phyloP scores from a whole-genome alignment of 2,113 vertebrate genomes.

The Felis chaus region DNA sequence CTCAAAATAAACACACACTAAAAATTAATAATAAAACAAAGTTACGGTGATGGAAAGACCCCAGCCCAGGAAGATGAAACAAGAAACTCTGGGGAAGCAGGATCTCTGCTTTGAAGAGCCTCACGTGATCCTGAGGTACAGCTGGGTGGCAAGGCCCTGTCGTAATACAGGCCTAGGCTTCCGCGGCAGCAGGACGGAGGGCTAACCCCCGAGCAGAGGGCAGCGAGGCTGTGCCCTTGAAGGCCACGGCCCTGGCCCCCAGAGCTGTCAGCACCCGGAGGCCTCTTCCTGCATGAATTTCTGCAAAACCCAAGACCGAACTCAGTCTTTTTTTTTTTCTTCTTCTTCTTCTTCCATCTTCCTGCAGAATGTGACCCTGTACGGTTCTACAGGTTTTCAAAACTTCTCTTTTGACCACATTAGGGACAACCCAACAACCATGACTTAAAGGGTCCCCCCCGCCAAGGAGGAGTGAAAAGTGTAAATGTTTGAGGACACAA shows the following conservation, averaged over 20 bases:
- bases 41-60: background rate
- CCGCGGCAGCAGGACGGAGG: no score
- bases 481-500: background rate
- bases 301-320: background rate
- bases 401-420: background rate
- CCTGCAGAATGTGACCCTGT: background rate
- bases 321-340: background rate
- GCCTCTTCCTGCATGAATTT: background rate
- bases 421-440: background rate
- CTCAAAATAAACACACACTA: no score
- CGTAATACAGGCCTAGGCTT: background rate
- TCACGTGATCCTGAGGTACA: background rate
- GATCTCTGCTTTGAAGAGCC: background rate
- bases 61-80: background rate
- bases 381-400: background rate
- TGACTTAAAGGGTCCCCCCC: background rate
- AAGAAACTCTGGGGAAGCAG: background rate
- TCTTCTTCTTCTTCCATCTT: background rate
- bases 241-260: background rate
- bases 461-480: background rate
- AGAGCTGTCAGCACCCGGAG: background rate
- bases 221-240: background rate
- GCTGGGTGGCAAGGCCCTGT: background rate
- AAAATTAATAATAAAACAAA: background rate
- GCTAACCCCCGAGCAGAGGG: no score